A percentile compares a stretch with the other conserved stretches of the same genome.
These are phyloP conservation scores for Tigriopus californicus DNA, from an alignment of 2,888 invertebrate species.

Conservation along the genomic window DNA sequence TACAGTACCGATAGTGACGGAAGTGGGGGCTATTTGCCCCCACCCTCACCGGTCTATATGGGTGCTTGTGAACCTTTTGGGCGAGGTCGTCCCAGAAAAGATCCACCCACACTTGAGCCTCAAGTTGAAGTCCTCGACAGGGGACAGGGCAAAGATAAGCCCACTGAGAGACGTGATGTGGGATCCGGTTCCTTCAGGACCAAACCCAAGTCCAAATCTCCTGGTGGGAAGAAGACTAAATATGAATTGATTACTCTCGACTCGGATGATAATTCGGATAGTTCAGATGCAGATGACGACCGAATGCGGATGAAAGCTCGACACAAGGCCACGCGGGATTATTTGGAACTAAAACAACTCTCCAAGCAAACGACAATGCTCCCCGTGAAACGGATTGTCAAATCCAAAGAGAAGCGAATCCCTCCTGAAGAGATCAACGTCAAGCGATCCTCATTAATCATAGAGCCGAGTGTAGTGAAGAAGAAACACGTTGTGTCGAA, in stretches of 20 bases:
- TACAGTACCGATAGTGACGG: not conserved
- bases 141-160: not conserved
- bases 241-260: not conserved
- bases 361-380: no score
- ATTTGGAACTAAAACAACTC: no score
- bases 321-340: no score
- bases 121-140: not conserved
- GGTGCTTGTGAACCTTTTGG: not conserved
- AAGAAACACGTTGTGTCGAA: no score
- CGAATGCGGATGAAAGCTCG: no score
- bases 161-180: no score
- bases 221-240: not conserved
- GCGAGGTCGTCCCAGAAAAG: slow-evolving; percentile 15
- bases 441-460: no score
- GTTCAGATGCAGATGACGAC: not conserved
- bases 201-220: not conserved
- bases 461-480: no score
- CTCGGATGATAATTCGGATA: not conserved
- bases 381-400: no score
- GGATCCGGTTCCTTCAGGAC: no score
- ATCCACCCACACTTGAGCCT: slow-evolving; percentile 15
- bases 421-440: no score
- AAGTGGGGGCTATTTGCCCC: not conserved
- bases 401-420: no score
- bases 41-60: not conserved